Evolutionary conservation across 1,140 invertebrate genomes (phyloP), one percentile per base, ranked within the genome.

Genomic region (Heliconius himera): DNA sequence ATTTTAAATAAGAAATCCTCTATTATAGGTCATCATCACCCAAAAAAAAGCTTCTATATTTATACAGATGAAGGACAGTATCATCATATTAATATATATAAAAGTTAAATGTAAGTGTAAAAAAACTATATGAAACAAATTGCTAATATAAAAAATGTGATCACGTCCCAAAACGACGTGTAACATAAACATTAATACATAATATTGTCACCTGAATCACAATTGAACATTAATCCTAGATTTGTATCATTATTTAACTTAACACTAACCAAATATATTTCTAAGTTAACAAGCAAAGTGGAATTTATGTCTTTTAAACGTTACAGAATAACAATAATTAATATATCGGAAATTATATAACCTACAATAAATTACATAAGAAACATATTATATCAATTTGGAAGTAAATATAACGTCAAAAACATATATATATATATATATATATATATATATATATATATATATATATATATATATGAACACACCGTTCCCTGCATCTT

Each of bases 251-350:
- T 66, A 66, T 29, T 56, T 29, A 26, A 66, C 60, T 66, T 29
- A 66, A 9, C 16, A 66, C 60, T 66, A 66, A 66, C 29, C 22
- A 22, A 66, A 66, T 66, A 66, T n/a, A 66, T 26, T 66, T 66
- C 3, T 9, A 66, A 66, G 11, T 26, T 16, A 29, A 26, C 20
- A 66, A 66, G 56, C 3, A 13, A 66, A 26, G 22, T 66, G 13
- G 22, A 66, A 66, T 66, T 66, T 11, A 66, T 66, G 60, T 66
- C 60, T 66, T 66, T 66, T 29, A 66, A 66, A 66, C 26, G 60
- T 66, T 66, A 16, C 13, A 66, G 5, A 66, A 66, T 29, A 29
- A 26, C 13, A 66, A 66, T 9, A 66, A 66, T 0, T 66, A 66
- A 66, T 66, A 29, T 6, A 66, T 13, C 1, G 0, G 13, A 66